phyloP scores from a whole-genome alignment of 37 sponge, comb jelly and placozoan genomes.

The Dysidea cf. avara region DNA sequence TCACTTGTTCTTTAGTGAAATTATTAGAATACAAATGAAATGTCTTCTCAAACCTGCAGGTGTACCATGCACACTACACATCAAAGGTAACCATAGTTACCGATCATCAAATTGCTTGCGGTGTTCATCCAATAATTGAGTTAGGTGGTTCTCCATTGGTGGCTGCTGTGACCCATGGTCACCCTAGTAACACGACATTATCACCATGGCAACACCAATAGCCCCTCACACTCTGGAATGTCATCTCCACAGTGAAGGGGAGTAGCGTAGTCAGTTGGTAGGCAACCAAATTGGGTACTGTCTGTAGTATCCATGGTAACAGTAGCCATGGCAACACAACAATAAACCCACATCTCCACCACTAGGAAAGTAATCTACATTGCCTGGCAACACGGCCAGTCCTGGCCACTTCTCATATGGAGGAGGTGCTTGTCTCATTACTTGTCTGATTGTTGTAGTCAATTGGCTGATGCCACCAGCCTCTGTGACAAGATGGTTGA shows the following conservation, averaged over 20 bases:
- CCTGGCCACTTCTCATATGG: no score
- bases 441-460: no score
- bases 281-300: constrained; percentile 15
- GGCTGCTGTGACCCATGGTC: constrained; percentile 18
- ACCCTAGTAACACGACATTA: no score
- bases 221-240: constrained; percentile 32
- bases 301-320: no score
- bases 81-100: background rate
- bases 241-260: constrained; percentile 80
- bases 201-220: no score
- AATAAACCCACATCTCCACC: constrained; percentile 26
- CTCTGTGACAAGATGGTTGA: no score
- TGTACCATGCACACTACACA: background rate
- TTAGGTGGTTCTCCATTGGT: constrained; percentile 48
- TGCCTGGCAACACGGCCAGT: constrained; percentile 3
- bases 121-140: constrained; percentile 28
- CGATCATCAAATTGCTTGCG: constrained; percentile 43
- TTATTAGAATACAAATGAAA: constrained; percentile 70
- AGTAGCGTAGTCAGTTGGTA: constrained; percentile 49
- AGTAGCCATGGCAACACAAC: background rate
- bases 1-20: constrained; percentile 60
- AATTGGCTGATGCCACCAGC: no score
- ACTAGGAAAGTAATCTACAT: constrained; percentile 24
- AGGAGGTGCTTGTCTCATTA: no score
- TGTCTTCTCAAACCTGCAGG: constrained; percentile 55